Evolutionary conservation across 1,140 invertebrate species (phyloP).

Genomic region (Aleiodes sp.): DNA sequence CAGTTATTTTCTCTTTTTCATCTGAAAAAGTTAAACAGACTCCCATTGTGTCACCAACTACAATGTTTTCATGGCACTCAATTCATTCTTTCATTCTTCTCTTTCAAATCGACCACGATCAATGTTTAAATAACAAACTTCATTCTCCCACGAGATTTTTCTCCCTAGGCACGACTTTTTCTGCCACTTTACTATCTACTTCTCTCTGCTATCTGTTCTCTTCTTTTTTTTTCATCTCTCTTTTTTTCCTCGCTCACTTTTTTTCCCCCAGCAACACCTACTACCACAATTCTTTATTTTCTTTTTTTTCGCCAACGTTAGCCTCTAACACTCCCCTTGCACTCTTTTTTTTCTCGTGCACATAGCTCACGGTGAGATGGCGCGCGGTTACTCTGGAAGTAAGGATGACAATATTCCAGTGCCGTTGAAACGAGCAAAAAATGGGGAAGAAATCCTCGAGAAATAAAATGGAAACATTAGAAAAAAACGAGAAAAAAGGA

Average conservation of each 20-base stretch:
- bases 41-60: not conserved
- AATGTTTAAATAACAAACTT: slow-evolving; percentile 19
- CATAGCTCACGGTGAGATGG: slow-evolving; percentile 21
- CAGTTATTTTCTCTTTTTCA: not conserved
- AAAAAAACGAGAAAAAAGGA: slow-evolving; percentile 15
- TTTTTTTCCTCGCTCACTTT: not conserved
- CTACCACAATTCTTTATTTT: not conserved
- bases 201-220: not conserved
- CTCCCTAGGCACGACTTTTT: slow-evolving; percentile 11
- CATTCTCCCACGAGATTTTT: slow-evolving; percentile 17
- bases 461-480: not conserved
- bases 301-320: not conserved
- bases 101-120: not conserved
- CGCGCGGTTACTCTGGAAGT: slow-evolving; percentile 40
- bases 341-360: slow-evolving; percentile 5
- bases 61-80: not conserved
- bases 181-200: slow-evolving; percentile 15
- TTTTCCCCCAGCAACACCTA: not conserved
- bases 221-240: slow-evolving; percentile 5
- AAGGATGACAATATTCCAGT: slow-evolving; percentile 45
- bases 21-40: too few species aligned
- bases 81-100: not conserved
- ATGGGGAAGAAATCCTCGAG: not conserved
- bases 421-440: slow-evolving; percentile 13
- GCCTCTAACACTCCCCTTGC: not conserved